Percentiles rank a stretch among this genome's conserved stretches.
Conservation (phyloP, 2,888 invertebrate species). For the Catocala fraxini region DNA sequence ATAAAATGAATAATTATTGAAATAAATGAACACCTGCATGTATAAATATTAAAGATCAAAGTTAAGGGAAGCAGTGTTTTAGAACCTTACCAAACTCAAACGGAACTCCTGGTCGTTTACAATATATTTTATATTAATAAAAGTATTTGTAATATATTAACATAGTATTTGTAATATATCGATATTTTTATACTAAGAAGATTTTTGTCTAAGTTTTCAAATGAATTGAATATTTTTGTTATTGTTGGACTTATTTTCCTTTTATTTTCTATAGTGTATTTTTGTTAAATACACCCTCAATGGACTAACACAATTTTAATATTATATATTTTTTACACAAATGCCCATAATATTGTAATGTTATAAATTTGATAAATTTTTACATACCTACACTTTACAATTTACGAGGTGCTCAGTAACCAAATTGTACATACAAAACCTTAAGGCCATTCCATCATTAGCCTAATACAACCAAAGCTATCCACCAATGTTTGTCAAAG, state of each 20-base stretch:
- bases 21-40: neutral
- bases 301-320: constrained; percentile 11
- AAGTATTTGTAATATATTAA: constrained; percentile 43
- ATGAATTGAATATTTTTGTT: constrained; percentile 33
- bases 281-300: too few species aligned
- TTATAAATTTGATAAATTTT: constrained; percentile 15
- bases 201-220: constrained; percentile 27
- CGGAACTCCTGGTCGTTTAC: constrained; percentile 31
- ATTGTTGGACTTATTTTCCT: constrained; percentile 24
- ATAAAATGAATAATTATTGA: neutral
- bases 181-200: constrained; percentile 47
- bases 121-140: constrained; percentile 16
- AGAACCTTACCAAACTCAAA: constrained; percentile 8
- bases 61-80: neutral
- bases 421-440: too few species aligned
- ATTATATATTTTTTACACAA: constrained; percentile 11
- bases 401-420: too few species aligned
- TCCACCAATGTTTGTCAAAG: too few species aligned
- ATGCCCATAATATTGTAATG: neutral
- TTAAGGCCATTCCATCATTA: too few species aligned
- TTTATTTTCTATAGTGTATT: constrained; percentile 1
- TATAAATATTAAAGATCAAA: neutral
- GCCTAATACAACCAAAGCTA: too few species aligned
- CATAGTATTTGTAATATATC: constrained; percentile 44
- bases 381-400: neutral